A percentile compares a stretch with the other conserved stretches of the same genome.
These are phyloP conservation scores for Sciaenops ocellatus DNA, from an alignment of 2,797 vertebrate genomes.

Conservation along the genomic window DNA sequence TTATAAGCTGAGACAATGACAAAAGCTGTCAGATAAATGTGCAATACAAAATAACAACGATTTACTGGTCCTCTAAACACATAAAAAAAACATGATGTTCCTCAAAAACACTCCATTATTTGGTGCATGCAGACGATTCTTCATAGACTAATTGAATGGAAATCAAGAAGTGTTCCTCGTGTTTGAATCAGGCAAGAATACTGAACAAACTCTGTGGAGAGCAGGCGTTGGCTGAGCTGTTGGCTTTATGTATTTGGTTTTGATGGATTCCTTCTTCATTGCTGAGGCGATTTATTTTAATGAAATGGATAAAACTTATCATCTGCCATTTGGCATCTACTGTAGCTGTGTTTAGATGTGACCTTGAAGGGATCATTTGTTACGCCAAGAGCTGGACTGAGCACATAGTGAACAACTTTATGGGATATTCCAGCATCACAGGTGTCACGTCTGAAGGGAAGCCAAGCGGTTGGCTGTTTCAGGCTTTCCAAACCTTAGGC, in stretches of 20 bases:
- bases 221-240: background rate
- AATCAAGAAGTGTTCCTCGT: background rate
- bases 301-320: constrained; percentile 54
- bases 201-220: background rate
- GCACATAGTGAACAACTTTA: background rate
- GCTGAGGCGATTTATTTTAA: constrained; percentile 47
- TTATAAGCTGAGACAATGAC: too few species aligned
- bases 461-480: constrained; percentile 9
- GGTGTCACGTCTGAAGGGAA: background rate
- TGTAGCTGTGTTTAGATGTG: background rate
- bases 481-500: constrained; percentile 4
- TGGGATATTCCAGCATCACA: constrained; percentile 22
- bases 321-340: constrained; percentile 46
- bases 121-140: background rate
- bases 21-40: too few species aligned
- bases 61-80: too few species aligned
- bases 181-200: background rate
- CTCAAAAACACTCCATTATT: too few species aligned
- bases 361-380: constrained; percentile 53
- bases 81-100: too few species aligned
- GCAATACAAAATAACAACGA: too few species aligned
- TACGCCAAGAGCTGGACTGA: constrained; percentile 14
- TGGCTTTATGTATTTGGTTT: constrained; percentile 7
- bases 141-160: background rate
- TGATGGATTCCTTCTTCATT: constrained; percentile 25